phyloP scores from a whole-genome alignment of 2,797 vertebrate genomes.

The Notolabrus celidotus region DNA sequence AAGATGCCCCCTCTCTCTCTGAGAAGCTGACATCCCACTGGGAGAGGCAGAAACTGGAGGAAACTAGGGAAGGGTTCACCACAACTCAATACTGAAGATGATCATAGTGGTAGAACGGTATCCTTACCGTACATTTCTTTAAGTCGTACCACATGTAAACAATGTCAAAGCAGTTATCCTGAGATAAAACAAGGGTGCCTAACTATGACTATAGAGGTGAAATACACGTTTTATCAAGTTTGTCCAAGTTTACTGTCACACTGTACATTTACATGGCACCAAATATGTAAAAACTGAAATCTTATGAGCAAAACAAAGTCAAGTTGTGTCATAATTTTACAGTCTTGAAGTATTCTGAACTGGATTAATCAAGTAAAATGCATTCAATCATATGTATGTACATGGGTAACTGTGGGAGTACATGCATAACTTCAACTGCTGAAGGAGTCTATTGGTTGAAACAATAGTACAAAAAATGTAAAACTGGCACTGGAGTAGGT shows the following conservation, averaged over 20 bases:
- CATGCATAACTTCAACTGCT: neutral
- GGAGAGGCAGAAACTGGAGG: constrained; percentile 66
- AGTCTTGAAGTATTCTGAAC: neutral
- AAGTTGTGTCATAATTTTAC: neutral
- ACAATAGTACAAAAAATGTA: neutral
- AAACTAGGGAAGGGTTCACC: constrained; percentile 28
- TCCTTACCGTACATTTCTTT: constrained; percentile 9
- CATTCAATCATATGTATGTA: too few relatives aligned
- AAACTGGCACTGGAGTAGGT: too few relatives aligned
- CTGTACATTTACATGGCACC: neutral
- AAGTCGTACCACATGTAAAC: neutral
- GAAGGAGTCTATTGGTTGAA: neutral
- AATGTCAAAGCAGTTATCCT: neutral
- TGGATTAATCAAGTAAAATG: too few relatives aligned
- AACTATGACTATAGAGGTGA: neutral
- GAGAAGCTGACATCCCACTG: constrained; percentile 69
- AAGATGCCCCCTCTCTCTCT: constrained; percentile 62
- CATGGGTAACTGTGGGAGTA: neutral
- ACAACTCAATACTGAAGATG: constrained; percentile 24
- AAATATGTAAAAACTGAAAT: too few relatives aligned
- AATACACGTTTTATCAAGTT: neutral
- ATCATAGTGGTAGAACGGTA: neutral
- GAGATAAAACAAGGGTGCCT: neutral
- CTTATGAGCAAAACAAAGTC: too few relatives aligned
- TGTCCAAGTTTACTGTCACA: neutral